phyloP scores from a whole-genome alignment of 2,797 vertebrate genomes.

The Bradypodion pumilum region DNA sequence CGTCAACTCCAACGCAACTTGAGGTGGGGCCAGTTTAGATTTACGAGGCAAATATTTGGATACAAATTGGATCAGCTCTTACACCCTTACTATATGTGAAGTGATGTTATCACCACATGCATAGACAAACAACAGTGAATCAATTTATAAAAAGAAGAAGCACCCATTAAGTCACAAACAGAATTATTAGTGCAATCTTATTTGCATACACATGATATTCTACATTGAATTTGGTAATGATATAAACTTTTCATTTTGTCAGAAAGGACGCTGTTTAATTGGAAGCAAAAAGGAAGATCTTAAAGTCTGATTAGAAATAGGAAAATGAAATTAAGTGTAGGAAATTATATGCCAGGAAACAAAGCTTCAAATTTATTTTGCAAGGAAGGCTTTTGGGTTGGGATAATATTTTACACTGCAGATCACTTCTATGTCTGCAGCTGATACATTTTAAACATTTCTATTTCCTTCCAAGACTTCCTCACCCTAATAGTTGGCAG shows the following conservation, averaged over 20 bases:
- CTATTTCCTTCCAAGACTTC: background rate
- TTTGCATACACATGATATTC: background rate
- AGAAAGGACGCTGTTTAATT: conserved; percentile 9
- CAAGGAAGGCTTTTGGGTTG: background rate
- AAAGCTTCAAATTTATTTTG: background rate
- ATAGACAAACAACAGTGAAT: background rate
- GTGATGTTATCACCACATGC: background rate
- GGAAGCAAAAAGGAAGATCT: background rate
- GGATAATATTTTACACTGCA: background rate
- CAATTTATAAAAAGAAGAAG: background rate
- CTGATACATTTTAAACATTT: conserved; percentile 4
- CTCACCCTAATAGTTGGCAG: background rate
- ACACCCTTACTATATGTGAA: too few relatives aligned
- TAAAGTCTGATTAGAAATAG: background rate
- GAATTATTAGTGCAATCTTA: background rate
- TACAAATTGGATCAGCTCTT: too few relatives aligned
- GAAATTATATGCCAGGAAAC: conserved; percentile 15
- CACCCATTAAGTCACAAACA: background rate
- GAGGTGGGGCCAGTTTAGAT: too few relatives aligned
- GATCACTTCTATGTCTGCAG: background rate
- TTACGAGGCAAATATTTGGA: too few relatives aligned
- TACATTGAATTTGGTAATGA: background rate
- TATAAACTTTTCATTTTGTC: background rate
- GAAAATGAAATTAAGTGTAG: conserved; percentile 3
- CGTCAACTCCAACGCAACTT: too few relatives aligned